These are phyloP conservation scores for Leucania comma DNA, from an alignment of 2,888 invertebrate species.

Conservation along the genomic window DNA sequence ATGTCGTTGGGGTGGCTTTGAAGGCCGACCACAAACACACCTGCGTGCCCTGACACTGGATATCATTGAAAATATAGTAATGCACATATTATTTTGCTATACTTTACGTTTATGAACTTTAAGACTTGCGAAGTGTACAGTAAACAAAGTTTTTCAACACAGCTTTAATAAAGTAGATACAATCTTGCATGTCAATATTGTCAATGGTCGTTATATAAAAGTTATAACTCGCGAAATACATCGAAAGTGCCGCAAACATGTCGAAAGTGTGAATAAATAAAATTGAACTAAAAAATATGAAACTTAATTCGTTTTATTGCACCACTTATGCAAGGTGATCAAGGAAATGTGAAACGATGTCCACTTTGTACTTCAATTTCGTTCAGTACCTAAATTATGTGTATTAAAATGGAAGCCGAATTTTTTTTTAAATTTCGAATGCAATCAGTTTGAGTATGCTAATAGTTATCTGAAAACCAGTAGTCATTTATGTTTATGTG, in stretches of 20 bases:
- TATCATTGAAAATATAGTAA: conserved; percentile 58
- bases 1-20: conserved; percentile 69
- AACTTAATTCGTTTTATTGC: conserved; percentile 48
- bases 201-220: conserved; percentile 27
- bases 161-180: background rate
- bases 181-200: conserved; percentile 13
- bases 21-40: conserved; percentile 65
- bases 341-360: conserved; percentile 50
- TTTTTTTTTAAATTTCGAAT: background rate
- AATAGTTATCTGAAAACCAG: background rate
- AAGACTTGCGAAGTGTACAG: conserved; percentile 15
- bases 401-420: conserved; percentile 28
- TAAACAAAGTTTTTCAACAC: conserved; percentile 8
- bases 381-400: conserved; percentile 27
- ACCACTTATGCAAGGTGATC: conserved; percentile 39
- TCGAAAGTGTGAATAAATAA: conserved; percentile 49
- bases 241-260: conserved; percentile 36
- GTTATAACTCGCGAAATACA: conserved; percentile 24
- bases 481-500: background rate
- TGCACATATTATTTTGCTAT: conserved; percentile 53
- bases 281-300: conserved; percentile 23
- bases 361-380: conserved; percentile 38
- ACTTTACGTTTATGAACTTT: conserved; percentile 39
- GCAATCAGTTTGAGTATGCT: conserved; percentile 2
- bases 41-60: conserved; percentile 45